These are phyloP conservation scores for Synanthedon formicaeformis DNA, from an alignment of 2,888 invertebrate genomes.

Conservation along the genomic window DNA sequence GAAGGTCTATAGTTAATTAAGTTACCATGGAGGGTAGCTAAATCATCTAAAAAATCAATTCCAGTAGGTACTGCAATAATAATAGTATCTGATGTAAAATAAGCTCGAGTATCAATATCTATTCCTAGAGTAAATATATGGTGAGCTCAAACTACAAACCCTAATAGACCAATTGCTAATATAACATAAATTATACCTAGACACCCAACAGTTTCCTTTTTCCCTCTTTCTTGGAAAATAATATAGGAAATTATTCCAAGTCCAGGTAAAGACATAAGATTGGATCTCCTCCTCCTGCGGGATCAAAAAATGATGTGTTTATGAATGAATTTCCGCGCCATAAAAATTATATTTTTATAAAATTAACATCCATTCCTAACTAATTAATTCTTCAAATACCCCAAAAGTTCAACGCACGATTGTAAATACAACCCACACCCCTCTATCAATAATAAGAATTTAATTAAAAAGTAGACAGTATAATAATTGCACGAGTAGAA, in stretches of 20 bases:
- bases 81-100: constrained; percentile 87
- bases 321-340: no score
- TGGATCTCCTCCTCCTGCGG: no score
- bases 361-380: no score
- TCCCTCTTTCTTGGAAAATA: constrained; percentile 79
- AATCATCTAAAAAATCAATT: constrained; percentile 85
- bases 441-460: no score
- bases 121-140: constrained; percentile 89
- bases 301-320: no score
- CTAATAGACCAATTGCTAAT: constrained; percentile 82
- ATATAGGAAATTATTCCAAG: constrained; percentile 87
- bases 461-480: no score
- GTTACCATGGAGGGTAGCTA: constrained; percentile 77
- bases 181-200: constrained; percentile 87
- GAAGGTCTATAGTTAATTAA: constrained; percentile 71
- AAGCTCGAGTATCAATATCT: constrained; percentile 86
- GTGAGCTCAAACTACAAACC: constrained; percentile 87
- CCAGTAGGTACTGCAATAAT: constrained; percentile 89
- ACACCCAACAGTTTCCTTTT: constrained; percentile 79
- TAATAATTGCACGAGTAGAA: no score
- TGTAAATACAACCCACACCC: no score
- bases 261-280: constrained; percentile 82
- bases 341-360: no score
- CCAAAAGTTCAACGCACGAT: no score
- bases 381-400: no score